These are phyloP conservation scores for Dermatemys mawii DNA, from an alignment of 2,113 vertebrate species.

Conservation along the genomic window DNA sequence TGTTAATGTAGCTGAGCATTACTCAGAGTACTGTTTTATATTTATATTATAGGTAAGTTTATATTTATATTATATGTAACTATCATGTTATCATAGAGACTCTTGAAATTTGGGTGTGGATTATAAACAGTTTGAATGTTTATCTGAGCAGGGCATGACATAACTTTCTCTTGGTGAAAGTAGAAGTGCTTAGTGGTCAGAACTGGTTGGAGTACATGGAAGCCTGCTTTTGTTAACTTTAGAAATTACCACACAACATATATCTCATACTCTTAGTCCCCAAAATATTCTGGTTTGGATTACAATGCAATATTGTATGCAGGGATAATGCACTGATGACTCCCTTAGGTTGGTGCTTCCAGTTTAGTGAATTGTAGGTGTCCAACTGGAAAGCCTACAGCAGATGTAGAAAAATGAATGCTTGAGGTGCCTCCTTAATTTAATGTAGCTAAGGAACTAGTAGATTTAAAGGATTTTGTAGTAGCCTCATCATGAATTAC, in stretches of 20 bases:
- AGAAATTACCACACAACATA: slow-evolving; percentile 32
- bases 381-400: slow-evolving; percentile 48
- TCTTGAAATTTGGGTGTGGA: slow-evolving; percentile 1
- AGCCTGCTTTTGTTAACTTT: slow-evolving; percentile 6
- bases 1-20: slow-evolving; percentile 62
- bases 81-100: not conserved
- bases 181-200: not conserved
- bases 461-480: slow-evolving; percentile 66
- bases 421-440: slow-evolving; percentile 69
- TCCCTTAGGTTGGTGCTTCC: slow-evolving; percentile 51
- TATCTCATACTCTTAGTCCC: slow-evolving; percentile 52
- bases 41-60: not conserved
- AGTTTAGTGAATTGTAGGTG: slow-evolving; percentile 67
- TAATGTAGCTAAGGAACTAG: slow-evolving; percentile 62
- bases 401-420: slow-evolving; percentile 41
- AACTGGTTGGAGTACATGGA: not conserved
- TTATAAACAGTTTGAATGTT: slow-evolving; percentile 22
- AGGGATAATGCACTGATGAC: slow-evolving; percentile 14
- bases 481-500: slow-evolving; percentile 56
- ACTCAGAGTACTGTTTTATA: slow-evolving; percentile 34
- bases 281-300: slow-evolving; percentile 40
- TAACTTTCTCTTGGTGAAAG: slow-evolving; percentile 32
- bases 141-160: not conserved
- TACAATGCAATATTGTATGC: slow-evolving; percentile 35
- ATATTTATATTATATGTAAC: not conserved